Base-by-base conservation (phyloP, 2,113 vertebrate species). In the Thalassarche chlororhynchos region DNA sequence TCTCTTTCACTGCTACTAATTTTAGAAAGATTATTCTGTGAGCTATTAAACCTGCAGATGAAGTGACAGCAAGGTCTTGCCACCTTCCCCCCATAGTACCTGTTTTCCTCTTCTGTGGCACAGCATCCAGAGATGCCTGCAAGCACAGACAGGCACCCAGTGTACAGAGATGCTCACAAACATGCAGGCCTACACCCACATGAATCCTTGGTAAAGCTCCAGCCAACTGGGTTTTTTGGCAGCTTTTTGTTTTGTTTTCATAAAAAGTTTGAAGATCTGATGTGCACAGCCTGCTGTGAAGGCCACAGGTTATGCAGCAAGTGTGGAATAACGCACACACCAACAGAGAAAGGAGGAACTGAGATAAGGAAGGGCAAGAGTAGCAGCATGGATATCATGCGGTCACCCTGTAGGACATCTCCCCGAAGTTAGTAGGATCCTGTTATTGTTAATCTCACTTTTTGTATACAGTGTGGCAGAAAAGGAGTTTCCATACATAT, bases 361-460 rank as follows among this genome's bases (percentile, higher is more conserved):
- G 61, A 92, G 90, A 79, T 87, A 96, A 86, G 54, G 75, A 92
- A 75, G 83, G 64, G 51, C 58, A 65, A 49, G 36, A 65, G 65
- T 46, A 78, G 80, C 47, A 55, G 47, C 1, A 1, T 84, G 80
- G 64, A 19, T 84, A 55, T 86, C 84, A 23, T 77, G 68, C 8
- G 1, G 61, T 89, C 76, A 90, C 80, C 17, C 46, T 54, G 51
- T 81, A 74, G 64, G 60, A 44, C 26, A 52, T 55, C 29, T 87
- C 52, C 55, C 38, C 84, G 68, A 57, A 0, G 0, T 62, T 46
- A 57, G 24, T 49, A 47, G 55, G 40, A 87, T 84, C 75, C 40
- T 95, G 69, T 93, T 92, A 51, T 32, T 89, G 85, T 92, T 95
- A 89, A 66, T 93, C 76, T 89, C 83, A 75, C 55, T 88, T 74